These are phyloP conservation scores for Drosophila grimshawi DNA, from an alignment of 1,140 invertebrate species.

Conservation along the genomic window DNA sequence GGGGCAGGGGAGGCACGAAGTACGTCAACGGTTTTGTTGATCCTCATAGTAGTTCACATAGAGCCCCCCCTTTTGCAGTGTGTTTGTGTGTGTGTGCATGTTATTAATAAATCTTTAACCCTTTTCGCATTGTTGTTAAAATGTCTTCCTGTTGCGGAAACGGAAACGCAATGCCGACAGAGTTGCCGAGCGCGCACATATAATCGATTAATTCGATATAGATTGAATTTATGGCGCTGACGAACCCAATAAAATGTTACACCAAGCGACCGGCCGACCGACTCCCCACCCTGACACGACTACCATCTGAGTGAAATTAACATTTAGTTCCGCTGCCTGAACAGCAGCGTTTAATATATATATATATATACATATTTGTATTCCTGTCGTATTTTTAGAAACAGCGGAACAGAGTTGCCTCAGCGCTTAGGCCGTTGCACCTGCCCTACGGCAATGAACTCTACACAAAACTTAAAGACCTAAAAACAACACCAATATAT, in stretches of 20 bases:
- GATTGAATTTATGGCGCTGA: slow-evolving; percentile 80
- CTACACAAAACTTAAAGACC: slow-evolving; percentile 39
- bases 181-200: slow-evolving; percentile 58
- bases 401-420: slow-evolving; percentile 9
- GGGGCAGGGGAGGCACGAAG: neutral
- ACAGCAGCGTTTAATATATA: slow-evolving; percentile 5
- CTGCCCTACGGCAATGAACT: slow-evolving; percentile 55
- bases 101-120: slow-evolving; percentile 84
- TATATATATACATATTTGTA: neutral
- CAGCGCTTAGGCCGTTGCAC: slow-evolving; percentile 48
- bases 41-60: slow-evolving; percentile 36
- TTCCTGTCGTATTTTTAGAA: neutral
- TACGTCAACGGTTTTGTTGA: slow-evolving; percentile 10
- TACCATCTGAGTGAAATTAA: slow-evolving; percentile 14
- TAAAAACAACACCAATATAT: slow-evolving; percentile 27
- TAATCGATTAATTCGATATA: slow-evolving; percentile 85
- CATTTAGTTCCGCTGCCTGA: slow-evolving; percentile 45
- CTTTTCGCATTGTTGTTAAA: slow-evolving; percentile 59
- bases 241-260: slow-evolving; percentile 13
- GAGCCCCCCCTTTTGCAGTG: slow-evolving; percentile 3
- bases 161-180: slow-evolving; percentile 84
- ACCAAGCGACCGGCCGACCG: neutral
- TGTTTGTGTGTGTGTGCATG: slow-evolving; percentile 25
- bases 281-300: neutral
- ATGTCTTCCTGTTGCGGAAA: slow-evolving; percentile 78